Base-by-base conservation (phyloP, 2,888 invertebrate species). In the Chrysolina haemoptera region DNA sequence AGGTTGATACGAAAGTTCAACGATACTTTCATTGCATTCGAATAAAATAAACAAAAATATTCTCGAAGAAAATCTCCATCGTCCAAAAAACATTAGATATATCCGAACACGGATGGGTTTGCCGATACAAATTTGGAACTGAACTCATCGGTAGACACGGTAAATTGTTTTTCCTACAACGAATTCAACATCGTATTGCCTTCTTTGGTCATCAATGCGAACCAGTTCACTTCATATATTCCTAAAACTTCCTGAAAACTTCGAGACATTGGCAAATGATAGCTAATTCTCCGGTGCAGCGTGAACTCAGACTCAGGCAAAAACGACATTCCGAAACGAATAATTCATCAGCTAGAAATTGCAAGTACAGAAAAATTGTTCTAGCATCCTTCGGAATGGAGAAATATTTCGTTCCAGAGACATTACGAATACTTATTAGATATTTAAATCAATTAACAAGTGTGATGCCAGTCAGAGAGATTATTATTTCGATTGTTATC, bases 211-310 rank as follows among this genome's bases (percentile, higher is more conserved):
- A 73, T 70, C 70, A 73, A 69, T 62, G 22, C 69, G 66, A 65
- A 65, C 62, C 73, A 70, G 73, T 70, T 65, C 73, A 73, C 63
- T 73, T 50, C 69, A 65, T 73, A 22, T 69, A 73, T 70, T 66
- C 65, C 66, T 66, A 53, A 75, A 75, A 75, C 75, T 71, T 71
- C 69, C 71, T 66, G 69, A 66, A 75, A 75, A 75, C 69, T 75
- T 75, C 69, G 63, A 22, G 62, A 59, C 71, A 16, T 55, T 64
- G 68, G 71, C 68, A 75, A 75, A 75, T 68, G 75, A 68, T 75
- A 62, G 69, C 69, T 71, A 75, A 75, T 75, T 75, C 62, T 35
- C 40, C 64, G 55, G 68, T 62, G 66, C 68, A 71, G 46, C 59
- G 62, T 22, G 64, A 64, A 75, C 68, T 62, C 68, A 55, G 50